phyloP scores from a whole-genome alignment of 2,113 vertebrate genomes.

The Glaucidium brasilianum region DNA sequence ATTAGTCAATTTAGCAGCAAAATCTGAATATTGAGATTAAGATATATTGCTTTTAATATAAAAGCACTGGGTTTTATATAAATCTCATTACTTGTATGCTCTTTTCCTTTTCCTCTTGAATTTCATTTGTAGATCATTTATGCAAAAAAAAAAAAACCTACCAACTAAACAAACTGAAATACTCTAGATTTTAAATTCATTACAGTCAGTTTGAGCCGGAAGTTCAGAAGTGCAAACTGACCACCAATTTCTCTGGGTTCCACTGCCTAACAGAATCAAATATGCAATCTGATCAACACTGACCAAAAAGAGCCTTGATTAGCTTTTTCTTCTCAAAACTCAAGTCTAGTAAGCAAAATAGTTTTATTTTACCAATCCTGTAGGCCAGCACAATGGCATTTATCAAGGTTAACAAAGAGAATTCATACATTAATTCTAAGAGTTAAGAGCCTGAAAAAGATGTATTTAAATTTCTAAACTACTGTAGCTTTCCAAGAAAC shows the following conservation, averaged over 20 bases:
- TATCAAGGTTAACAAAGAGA: neutral
- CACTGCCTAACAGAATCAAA: neutral
- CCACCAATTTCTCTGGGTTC: neutral
- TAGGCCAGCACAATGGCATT: neutral
- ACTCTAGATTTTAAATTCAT: neutral
- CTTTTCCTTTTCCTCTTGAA: neutral
- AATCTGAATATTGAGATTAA: neutral
- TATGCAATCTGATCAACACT: fast-evolving
- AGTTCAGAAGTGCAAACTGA: neutral
- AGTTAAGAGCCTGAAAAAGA: neutral
- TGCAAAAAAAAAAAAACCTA: neutral
- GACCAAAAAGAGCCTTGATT: neutral
- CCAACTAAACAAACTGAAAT: neutral
- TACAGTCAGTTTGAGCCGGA: neutral
- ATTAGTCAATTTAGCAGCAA: neutral
- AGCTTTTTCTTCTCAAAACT: neutral
- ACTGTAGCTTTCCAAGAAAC: neutral
- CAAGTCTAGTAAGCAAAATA: neutral
- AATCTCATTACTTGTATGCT: neutral
- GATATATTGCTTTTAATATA: neutral
- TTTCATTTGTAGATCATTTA: neutral
- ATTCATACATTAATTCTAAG: neutral
- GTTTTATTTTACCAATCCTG: neutral
- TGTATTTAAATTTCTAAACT: neutral
- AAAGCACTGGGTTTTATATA: neutral